phyloP scores from a whole-genome alignment of 2,888 invertebrate genomes.

The Amphipyra berbera region DNA sequence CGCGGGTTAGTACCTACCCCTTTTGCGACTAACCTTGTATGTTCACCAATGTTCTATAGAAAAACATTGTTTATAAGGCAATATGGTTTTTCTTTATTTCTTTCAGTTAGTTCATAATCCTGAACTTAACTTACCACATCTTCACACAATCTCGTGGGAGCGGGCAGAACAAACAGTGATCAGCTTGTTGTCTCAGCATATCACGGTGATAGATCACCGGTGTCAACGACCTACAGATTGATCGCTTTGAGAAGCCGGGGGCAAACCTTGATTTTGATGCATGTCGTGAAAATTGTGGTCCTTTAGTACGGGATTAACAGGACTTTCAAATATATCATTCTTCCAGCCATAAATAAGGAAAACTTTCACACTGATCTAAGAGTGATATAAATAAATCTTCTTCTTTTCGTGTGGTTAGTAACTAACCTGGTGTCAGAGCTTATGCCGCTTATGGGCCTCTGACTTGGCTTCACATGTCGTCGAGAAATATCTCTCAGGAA shows the following conservation, averaged over 20 bases:
- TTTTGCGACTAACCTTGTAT: too few species aligned
- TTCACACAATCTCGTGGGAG: conserved; percentile 71
- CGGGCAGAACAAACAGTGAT: conserved; percentile 65
- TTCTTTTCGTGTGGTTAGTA: too few species aligned
- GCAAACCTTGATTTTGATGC: conserved; percentile 31
- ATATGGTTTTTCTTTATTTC: neutral
- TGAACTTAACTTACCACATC: conserved; percentile 48
- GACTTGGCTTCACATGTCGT: too few species aligned
- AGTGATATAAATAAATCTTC: too few species aligned
- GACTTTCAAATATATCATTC: neutral
- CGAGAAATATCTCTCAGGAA: too few species aligned
- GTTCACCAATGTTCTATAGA: too few species aligned
- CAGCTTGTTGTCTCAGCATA: conserved; percentile 70
- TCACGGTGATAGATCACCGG: conserved; percentile 71
- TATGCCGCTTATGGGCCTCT: too few species aligned
- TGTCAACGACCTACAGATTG: conserved; percentile 67
- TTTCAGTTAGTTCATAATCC: conserved; percentile 23
- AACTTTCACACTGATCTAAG: too few species aligned
- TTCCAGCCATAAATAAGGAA: too few species aligned
- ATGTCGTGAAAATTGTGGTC: conserved; percentile 4
- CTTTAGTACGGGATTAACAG: neutral
- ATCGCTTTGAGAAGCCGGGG: conserved; percentile 48
- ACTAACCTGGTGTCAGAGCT: too few species aligned
- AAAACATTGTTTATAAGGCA: too few species aligned
- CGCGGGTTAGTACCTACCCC: too few species aligned